A percentile compares a stretch with the other conserved stretches of the same genome.
phyloP scores from a whole-genome alignment of 2,888 invertebrate genomes.

The Lepidochrysops patricia region DNA sequence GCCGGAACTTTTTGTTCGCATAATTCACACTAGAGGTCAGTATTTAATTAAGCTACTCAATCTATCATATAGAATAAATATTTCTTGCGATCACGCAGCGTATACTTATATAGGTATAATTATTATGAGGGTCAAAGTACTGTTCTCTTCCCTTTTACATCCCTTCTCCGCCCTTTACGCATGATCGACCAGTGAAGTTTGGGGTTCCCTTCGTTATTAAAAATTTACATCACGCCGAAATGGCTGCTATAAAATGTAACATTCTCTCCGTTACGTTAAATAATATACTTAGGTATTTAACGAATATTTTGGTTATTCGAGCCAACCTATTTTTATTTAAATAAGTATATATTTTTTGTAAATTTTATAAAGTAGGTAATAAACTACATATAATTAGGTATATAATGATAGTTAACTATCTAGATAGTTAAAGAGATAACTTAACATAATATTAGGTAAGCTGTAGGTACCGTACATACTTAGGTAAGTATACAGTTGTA shows the following conservation, averaged over 20 bases:
- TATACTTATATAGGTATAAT: constrained; percentile 35
- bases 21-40: constrained; percentile 72
- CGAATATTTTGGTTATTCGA: no score
- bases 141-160: constrained; percentile 69
- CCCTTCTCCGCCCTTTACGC: constrained; percentile 74
- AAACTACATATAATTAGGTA: no score
- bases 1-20: constrained; percentile 65
- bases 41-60: constrained; percentile 34
- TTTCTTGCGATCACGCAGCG: constrained; percentile 12
- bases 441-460: no score
- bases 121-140: constrained; percentile 59
- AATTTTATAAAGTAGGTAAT: no score
- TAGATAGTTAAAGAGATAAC: no score
- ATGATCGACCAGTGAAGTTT: constrained; percentile 72
- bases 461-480: no score
- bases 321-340: no score
- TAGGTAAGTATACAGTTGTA: no score
- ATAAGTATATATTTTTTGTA: no score
- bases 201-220: constrained; percentile 43
- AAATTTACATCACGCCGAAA: background rate
- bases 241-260: background rate
- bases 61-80: constrained; percentile 22
- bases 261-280: background rate
- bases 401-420: no score
- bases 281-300: background rate